A percentile compares a stretch with the other conserved stretches of the same genome.
Conservation (phyloP, 1,140 invertebrate genomes). For the Trichogramma pretiosum region DNA sequence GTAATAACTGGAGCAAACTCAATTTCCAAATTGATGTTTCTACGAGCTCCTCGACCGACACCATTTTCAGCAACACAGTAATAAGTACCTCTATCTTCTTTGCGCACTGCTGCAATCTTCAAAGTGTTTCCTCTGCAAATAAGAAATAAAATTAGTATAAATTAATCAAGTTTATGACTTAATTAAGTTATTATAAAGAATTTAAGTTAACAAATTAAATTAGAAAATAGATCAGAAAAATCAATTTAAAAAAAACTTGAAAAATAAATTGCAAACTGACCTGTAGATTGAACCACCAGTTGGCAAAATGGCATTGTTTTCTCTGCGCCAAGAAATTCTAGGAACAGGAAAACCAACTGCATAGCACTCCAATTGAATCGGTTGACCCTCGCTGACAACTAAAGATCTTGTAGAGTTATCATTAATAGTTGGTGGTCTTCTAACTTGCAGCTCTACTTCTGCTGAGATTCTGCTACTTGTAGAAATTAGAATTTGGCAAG, state of each 20-base stretch:
- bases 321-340: conserved; percentile 80
- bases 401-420: conserved; percentile 84
- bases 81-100: conserved; percentile 84
- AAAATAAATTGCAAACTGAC: too few relatives aligned
- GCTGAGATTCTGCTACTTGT: conserved; percentile 70
- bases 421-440: conserved; percentile 80
- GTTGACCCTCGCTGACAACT: conserved; percentile 72
- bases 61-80: conserved; percentile 90
- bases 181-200: background rate
- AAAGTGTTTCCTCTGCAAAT: conserved; percentile 70
- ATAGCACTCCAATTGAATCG: conserved; percentile 77
- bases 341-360: conserved; percentile 74
- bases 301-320: conserved; percentile 86
- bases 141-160: background rate
- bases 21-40: conserved; percentile 83
- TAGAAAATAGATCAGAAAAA: background rate
- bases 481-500: conserved; percentile 77
- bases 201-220: background rate
- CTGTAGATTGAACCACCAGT: conserved; percentile 73
- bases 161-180: background rate
- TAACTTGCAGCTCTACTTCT: conserved; percentile 73
- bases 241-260: background rate
- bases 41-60: conserved; percentile 71
- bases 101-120: conserved; percentile 68
- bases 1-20: conserved; percentile 80